Conservation (phyloP, 2,797 vertebrate species). For the Anguilla megastoma region DNA sequence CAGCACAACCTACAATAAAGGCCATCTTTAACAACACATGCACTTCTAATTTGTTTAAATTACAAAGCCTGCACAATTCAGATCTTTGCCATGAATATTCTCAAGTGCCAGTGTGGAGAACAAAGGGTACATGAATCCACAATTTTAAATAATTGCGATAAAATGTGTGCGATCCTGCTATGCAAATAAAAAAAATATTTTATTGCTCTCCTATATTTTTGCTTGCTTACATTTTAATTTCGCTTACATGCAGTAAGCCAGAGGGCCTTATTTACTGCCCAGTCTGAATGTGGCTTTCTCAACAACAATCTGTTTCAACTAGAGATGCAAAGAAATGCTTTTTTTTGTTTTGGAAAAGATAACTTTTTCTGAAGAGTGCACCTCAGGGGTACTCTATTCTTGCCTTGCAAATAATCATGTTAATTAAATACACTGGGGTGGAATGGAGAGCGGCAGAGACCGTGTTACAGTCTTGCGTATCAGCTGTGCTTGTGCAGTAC, state of each 20-base stretch:
- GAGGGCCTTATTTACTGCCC: background rate
- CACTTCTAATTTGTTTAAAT: too few species aligned
- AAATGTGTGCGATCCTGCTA: too few species aligned
- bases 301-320: background rate
- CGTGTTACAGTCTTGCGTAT: background rate
- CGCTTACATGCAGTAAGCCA: too few species aligned
- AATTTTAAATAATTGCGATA: too few species aligned
- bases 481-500: background rate
- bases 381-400: background rate
- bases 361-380: background rate
- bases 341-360: background rate
- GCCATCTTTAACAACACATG: too few species aligned
- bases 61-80: too few species aligned
- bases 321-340: background rate
- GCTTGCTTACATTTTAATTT: background rate
- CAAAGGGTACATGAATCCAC: too few species aligned
- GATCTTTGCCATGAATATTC: too few species aligned
- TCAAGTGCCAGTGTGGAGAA: too few species aligned
- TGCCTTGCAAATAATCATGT: background rate
- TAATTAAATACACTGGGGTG: background rate
- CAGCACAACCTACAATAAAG: too few species aligned
- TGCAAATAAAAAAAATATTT: too few species aligned
- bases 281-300: background rate
- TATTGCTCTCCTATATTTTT: background rate
- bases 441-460: background rate